Percentiles rank a stretch among this genome's conserved stretches.
These are phyloP conservation scores for Crenuchus spilurus DNA, from an alignment of 2,797 vertebrate species.

Conservation along the genomic window DNA sequence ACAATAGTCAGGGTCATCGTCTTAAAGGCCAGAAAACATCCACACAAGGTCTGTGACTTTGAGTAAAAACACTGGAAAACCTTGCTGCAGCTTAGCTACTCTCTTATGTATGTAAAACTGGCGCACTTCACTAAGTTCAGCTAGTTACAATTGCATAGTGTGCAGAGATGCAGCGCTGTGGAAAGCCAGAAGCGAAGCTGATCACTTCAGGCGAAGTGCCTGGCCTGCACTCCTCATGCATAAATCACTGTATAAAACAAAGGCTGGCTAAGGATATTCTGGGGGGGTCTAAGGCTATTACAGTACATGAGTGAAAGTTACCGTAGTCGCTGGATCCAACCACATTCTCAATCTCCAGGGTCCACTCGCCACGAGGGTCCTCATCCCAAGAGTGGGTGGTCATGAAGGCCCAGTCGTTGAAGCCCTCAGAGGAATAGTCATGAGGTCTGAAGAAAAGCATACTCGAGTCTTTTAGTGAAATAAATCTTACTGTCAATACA, in stretches of 20 bases:
- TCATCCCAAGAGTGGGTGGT: slow-evolving; percentile 98
- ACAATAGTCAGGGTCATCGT: too few relatives aligned
- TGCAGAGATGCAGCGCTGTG: slow-evolving; percentile 2
- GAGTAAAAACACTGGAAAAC: neutral
- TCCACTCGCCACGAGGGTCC: slow-evolving; percentile 88
- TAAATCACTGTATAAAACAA: slow-evolving; percentile 20
- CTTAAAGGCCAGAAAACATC: too few relatives aligned
- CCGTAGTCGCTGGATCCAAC: slow-evolving; percentile 78
- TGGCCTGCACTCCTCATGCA: slow-evolving; percentile 9
- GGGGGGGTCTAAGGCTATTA: neutral
- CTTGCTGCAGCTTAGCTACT: neutral
- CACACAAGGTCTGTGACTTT: neutral
- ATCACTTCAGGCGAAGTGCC: slow-evolving; percentile 14
- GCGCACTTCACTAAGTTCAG: slow-evolving; percentile 26
- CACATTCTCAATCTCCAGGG: slow-evolving; percentile 91
- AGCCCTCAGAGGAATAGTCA: slow-evolving; percentile 95
- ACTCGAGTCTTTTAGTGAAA: too few relatives aligned
- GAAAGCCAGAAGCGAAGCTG: slow-evolving; percentile 1
- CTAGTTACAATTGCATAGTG: slow-evolving; percentile 28
- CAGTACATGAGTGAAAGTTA: slow-evolving; percentile 52
- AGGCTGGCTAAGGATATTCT: neutral
- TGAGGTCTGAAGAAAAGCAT: slow-evolving; percentile 80
- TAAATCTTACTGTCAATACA: too few relatives aligned
- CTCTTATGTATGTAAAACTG: slow-evolving; percentile 21
- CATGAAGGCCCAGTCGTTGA: slow-evolving; percentile 99